phyloP scores from a whole-genome alignment of 2,113 vertebrate species.

The Apteryx owenii region DNA sequence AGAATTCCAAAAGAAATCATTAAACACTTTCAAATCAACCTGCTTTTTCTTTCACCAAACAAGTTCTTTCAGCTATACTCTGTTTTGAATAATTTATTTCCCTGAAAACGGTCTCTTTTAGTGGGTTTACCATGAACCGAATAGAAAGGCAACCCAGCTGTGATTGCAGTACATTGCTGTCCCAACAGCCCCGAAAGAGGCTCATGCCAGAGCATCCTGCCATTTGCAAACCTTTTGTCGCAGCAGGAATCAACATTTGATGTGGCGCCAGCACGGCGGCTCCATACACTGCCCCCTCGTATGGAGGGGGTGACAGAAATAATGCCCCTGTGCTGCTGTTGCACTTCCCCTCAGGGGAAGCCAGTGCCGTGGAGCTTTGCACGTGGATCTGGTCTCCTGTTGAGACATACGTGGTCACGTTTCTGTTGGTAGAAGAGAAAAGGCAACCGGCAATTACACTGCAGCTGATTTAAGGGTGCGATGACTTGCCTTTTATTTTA shows the following conservation, averaged over 20 bases:
- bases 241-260: conserved; percentile 46
- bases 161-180: neutral
- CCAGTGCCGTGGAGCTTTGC: accelerated
- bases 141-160: neutral
- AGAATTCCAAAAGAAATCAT: neutral
- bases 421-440: neutral
- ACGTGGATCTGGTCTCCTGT: accelerated
- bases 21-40: neutral
- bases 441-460: neutral
- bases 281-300: neutral
- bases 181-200: neutral
- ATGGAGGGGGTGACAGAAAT: neutral
- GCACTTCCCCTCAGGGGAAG: neutral
- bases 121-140: neutral
- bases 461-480: accelerated
- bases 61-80: neutral
- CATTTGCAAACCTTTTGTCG: conserved; percentile 10
- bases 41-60: neutral
- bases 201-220: neutral
- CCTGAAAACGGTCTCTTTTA: neutral
- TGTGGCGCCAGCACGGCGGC: accelerated
- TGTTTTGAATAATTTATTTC: neutral
- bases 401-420: accelerated
- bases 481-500: neutral
- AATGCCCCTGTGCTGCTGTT: accelerated